Percentiles rank a stretch among this genome's conserved stretches.
Evolutionary conservation across 1,140 invertebrate genomes (phyloP).

Genomic region (Vanessa tameamea): DNA sequence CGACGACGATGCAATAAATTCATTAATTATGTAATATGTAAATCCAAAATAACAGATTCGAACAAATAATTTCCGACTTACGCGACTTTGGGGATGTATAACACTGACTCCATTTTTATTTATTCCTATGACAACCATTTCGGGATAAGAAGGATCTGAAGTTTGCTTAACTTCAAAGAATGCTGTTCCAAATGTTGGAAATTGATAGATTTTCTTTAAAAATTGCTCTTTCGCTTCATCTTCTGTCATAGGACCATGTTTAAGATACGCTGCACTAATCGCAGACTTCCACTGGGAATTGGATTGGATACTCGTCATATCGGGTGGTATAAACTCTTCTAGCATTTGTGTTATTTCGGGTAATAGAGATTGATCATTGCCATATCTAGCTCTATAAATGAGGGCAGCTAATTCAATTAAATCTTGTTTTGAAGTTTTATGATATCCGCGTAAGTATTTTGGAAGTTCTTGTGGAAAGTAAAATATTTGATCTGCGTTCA

Average conservation of each 20-base stretch:
- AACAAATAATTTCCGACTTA: constrained; percentile 59
- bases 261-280: constrained; percentile 85
- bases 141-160: constrained; percentile 91
- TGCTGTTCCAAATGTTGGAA: constrained; percentile 96
- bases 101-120: constrained; percentile 95
- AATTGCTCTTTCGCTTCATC: constrained; percentile 93
- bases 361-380: constrained; percentile 84
- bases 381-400: constrained; percentile 90
- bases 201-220: constrained; percentile 89
- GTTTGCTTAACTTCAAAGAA: constrained; percentile 97
- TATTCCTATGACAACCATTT: constrained; percentile 93
- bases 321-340: constrained; percentile 89
- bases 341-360: constrained; percentile 84
- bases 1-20: too few species aligned
- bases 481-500: constrained; percentile 95
- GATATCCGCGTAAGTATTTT: constrained; percentile 94
- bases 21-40: background rate
- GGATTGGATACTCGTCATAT: constrained; percentile 87
- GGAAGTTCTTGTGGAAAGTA: constrained; percentile 97
- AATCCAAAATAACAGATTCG: background rate
- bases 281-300: constrained; percentile 92
- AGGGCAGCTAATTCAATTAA: constrained; percentile 89
- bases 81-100: constrained; percentile 92
- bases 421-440: constrained; percentile 90
- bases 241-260: constrained; percentile 80